phyloP scores from a whole-genome alignment of 2,113 vertebrate species.

The Oreochromis tanganicae region DNA sequence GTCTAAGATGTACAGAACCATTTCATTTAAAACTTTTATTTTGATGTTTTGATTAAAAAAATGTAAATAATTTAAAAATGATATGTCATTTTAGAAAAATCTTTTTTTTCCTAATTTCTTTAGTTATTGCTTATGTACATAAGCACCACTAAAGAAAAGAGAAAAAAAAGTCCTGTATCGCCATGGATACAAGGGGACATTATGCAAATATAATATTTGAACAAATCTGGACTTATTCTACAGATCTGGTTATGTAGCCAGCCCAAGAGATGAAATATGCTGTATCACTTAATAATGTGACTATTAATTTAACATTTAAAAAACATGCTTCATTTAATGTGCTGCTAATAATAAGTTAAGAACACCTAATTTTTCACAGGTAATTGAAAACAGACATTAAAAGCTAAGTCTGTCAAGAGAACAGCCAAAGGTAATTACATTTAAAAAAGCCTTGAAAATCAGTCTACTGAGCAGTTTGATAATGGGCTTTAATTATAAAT shows the following conservation, averaged over 20 bases:
- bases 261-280: neutral
- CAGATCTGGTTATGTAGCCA: neutral
- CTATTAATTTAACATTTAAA: neutral
- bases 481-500: conserved; percentile 33
- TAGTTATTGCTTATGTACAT: neutral
- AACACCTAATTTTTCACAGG: neutral
- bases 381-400: conserved; percentile 44
- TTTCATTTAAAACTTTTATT: neutral
- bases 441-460: neutral
- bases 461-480: conserved; percentile 22
- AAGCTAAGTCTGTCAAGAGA: conserved; percentile 10
- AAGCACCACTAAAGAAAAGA: neutral
- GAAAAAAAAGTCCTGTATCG: neutral
- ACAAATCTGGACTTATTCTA: neutral
- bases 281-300: neutral
- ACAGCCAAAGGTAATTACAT: conserved; percentile 15
- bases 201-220: neutral
- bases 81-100: neutral
- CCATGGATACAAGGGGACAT: neutral
- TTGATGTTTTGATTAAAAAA: neutral
- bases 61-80: neutral
- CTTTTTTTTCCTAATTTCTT: fast-evolving
- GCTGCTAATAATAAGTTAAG: neutral
- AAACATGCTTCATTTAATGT: neutral
- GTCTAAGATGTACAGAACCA: neutral